phyloP scores from a whole-genome alignment of 64 coral and sea anemone genomes.

The Anthopleura sola region DNA sequence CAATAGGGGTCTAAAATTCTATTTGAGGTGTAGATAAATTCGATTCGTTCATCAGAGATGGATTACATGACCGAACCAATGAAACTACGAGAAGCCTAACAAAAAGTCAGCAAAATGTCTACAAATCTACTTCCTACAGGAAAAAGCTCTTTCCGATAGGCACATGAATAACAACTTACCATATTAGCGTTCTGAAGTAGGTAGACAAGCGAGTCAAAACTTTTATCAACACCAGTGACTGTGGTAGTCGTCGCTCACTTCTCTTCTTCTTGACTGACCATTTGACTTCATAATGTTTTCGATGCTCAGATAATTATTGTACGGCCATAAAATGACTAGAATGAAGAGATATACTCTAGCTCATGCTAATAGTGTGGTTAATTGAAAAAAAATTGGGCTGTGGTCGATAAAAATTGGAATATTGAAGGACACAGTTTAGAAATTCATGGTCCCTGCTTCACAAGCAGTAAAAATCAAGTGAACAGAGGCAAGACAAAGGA shows the following conservation, averaged over 20 bases:
- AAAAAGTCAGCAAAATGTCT: slow-evolving; percentile 17
- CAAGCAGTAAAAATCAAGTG: neutral
- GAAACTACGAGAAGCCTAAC: neutral
- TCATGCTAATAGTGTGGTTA: neutral
- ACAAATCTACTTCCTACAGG: slow-evolving; percentile 21
- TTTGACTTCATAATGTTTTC: slow-evolving; percentile 4
- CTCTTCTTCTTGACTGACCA: neutral
- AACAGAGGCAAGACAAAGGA: neutral
- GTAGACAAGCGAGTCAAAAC: neutral
- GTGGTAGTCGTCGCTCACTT: neutral
- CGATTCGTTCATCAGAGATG: neutral
- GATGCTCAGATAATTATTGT: neutral
- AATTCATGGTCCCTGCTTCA: neutral
- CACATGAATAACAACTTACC: slow-evolving; percentile 17
- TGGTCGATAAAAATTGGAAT: neutral
- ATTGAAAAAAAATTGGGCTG: neutral
- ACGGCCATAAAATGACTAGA: neutral
- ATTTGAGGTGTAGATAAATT: neutral
- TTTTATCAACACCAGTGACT: neutral
- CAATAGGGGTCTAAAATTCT: slow-evolving; percentile 3
- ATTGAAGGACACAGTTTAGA: neutral
- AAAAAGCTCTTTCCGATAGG: slow-evolving; percentile 4
- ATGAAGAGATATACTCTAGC: neutral
- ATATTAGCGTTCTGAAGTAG: slow-evolving; percentile 11
- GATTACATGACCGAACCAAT: slow-evolving; percentile 8